Percentiles rank a stretch among this genome's conserved stretches.
These are phyloP conservation scores for Pyrocephalus nanus DNA, from an alignment of 2,797 vertebrate species.

Conservation along the genomic window DNA sequence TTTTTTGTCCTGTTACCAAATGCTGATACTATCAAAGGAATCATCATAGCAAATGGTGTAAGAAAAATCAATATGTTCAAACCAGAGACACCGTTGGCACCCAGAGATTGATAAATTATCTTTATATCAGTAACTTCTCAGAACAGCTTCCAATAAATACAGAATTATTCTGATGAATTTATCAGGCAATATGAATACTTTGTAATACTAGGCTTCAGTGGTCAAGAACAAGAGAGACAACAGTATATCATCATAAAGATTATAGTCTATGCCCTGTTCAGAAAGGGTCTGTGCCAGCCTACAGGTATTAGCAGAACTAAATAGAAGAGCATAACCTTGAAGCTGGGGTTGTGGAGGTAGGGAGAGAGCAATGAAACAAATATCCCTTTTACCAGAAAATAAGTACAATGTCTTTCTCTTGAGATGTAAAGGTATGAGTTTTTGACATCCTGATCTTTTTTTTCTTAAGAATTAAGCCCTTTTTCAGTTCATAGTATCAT, in stretches of 20 bases:
- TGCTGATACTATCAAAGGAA: background rate
- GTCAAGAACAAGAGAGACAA: background rate
- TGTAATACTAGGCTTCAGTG: background rate
- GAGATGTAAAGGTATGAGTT: background rate
- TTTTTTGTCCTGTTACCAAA: background rate
- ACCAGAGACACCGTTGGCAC: background rate
- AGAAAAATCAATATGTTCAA: background rate
- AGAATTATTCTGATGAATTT: background rate
- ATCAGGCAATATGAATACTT: background rate
- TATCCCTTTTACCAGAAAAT: background rate
- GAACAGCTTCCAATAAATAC: background rate
- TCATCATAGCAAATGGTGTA: background rate
- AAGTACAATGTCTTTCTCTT: background rate
- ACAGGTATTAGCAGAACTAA: background rate
- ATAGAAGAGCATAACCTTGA: background rate
- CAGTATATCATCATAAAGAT: background rate
- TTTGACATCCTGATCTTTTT: background rate
- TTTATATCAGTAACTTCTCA: background rate
- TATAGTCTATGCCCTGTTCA: background rate
- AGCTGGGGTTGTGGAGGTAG: background rate
- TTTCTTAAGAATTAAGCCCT: background rate
- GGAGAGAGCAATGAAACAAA: background rate
- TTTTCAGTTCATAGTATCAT: background rate
- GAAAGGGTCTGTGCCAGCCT: background rate
- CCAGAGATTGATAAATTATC: background rate